These are phyloP conservation scores for Drosophila punjabiensis DNA, from an alignment of 1,140 invertebrate species.

Conservation along the genomic window DNA sequence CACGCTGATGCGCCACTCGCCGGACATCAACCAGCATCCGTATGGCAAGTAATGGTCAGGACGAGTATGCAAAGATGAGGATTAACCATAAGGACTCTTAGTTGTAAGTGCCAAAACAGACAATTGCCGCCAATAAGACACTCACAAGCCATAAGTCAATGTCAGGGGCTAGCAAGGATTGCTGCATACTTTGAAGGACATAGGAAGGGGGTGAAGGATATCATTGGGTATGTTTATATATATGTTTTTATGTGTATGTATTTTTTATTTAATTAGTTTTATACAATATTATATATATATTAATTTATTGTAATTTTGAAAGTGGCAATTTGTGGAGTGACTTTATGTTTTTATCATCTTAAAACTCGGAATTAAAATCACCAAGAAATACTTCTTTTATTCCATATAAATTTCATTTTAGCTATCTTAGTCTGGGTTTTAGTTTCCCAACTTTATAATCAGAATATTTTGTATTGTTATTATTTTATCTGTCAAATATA, in stretches of 20 bases:
- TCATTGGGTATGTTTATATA: neutral
- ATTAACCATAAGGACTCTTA: constrained; percentile 51
- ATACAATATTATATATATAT: neutral
- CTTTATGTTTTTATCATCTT: too few species aligned
- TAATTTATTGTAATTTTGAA: neutral
- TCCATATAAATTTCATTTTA: neutral
- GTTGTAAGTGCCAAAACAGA: constrained; percentile 49
- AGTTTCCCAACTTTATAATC: neutral
- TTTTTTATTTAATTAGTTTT: neutral
- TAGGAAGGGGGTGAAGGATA: neutral
- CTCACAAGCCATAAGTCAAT: constrained; percentile 9
- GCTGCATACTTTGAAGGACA: constrained; percentile 29
- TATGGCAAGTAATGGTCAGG: constrained; percentile 75
- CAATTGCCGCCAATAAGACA: neutral
- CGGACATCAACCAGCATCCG: constrained; percentile 79
- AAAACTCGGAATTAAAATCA: neutral
- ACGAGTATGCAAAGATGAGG: constrained; percentile 3
- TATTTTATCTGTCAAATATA: neutral
- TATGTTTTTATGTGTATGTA: neutral
- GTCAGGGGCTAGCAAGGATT: neutral
- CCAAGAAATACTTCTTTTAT: neutral
- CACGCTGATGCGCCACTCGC: constrained; percentile 79
- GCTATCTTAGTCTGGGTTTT: neutral
- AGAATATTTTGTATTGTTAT: neutral
- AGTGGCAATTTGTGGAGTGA: rapidly evolving